phyloP scores from a whole-genome alignment of 2,888 invertebrate genomes.

The Tolmerus cingulatus region DNA sequence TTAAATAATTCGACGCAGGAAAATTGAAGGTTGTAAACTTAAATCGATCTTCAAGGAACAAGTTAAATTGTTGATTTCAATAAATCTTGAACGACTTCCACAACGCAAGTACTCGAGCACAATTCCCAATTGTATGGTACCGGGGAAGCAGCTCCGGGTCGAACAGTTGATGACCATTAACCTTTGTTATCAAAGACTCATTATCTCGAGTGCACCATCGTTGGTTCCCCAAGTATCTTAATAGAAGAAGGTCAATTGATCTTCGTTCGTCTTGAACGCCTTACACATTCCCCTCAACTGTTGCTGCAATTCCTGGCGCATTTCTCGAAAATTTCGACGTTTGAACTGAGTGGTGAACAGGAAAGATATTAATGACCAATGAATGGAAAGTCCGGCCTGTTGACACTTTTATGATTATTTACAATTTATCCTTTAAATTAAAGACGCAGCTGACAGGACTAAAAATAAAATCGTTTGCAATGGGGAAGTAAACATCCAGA shows the following conservation, averaged over 20 bases:
- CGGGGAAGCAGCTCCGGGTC: not conserved
- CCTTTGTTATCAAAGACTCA: conserved; percentile 21
- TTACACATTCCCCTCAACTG: not conserved
- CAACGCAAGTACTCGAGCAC: not conserved
- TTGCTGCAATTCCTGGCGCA: conserved; percentile 1
- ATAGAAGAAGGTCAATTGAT: conserved; percentile 29
- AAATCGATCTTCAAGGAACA: not conserved
- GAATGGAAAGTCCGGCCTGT: not conserved
- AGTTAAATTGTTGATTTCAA: not conserved
- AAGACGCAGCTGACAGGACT: not conserved
- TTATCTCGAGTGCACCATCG: conserved; percentile 12
- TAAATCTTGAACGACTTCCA: not conserved
- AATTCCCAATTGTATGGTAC: not conserved
- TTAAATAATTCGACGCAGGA: not conserved
- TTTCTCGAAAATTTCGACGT: not conserved
- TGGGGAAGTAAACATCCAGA: not conserved
- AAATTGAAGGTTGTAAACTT: not conserved
- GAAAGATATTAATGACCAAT: not conserved
- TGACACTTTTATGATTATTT: conserved; percentile 1
- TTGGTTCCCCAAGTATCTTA: conserved; percentile 15
- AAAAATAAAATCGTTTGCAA: not conserved
- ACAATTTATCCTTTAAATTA: not conserved
- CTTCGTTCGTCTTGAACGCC: not conserved
- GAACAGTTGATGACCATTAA: conserved; percentile 24
- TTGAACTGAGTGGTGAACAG: not conserved